Evolutionary conservation across 2,113 vertebrate genomes (phyloP).

Genomic region (Cyanistes caeruleus): DNA sequence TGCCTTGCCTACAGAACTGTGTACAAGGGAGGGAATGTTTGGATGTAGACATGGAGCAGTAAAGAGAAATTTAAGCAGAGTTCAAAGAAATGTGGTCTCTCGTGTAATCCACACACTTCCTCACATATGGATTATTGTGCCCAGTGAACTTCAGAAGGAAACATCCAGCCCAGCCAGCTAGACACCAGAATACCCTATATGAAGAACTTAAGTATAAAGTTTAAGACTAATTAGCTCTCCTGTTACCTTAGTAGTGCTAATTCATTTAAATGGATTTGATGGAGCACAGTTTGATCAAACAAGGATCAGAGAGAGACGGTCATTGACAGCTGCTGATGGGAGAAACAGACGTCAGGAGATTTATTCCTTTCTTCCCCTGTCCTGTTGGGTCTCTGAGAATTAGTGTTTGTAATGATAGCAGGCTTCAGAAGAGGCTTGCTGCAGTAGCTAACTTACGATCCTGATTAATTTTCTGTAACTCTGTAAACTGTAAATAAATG

Average conservation of each 20-base stretch:
- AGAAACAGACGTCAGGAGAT: background rate
- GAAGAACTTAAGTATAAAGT: slow-evolving; percentile 12
- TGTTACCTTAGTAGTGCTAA: slow-evolving; percentile 54
- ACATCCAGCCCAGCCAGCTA: background rate
- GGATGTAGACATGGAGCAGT: background rate
- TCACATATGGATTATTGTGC: background rate
- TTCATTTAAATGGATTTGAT: slow-evolving; percentile 50
- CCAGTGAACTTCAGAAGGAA: background rate
- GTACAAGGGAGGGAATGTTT: background rate
- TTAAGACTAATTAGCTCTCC: slow-evolving; percentile 63
- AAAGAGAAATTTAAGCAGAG: background rate
- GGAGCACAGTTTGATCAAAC: background rate
- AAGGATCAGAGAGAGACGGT: background rate
- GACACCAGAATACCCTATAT: slow-evolving; percentile 1
- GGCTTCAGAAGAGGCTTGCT: slow-evolving; percentile 35
- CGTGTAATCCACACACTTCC: background rate
- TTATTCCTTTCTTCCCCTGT: slow-evolving; percentile 22
- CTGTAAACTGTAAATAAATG: slow-evolving; percentile 73
- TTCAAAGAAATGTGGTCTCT: background rate
- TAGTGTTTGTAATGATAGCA: slow-evolving; percentile 34
- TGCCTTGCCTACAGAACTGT: background rate
- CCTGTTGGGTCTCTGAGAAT: slow-evolving; percentile 42
- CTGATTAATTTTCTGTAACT: slow-evolving; percentile 74
- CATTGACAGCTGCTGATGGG: background rate
- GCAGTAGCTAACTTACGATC: slow-evolving; percentile 63